phyloP scores from a whole-genome alignment of 2,888 invertebrate species.

The Cremastinae sp. region DNA sequence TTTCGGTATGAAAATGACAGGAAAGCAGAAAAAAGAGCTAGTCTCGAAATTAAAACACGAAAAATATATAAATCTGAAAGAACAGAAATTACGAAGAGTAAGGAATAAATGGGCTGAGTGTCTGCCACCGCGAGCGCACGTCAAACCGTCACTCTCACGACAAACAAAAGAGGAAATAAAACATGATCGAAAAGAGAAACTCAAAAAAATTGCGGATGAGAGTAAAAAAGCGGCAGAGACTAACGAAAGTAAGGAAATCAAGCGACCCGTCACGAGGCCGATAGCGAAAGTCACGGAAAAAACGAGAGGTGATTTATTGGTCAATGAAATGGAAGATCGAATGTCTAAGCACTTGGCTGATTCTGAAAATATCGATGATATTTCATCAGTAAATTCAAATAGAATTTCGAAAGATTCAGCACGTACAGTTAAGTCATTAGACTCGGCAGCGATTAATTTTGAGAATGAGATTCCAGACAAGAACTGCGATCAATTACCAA shows the following conservation, averaged over 20 bases:
- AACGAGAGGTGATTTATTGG: conserved; percentile 83
- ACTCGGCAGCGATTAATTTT: background rate
- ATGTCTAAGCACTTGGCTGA: conserved; percentile 11
- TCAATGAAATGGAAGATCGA: conserved; percentile 56
- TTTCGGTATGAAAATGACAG: conserved; percentile 34
- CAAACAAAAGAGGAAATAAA: conserved; percentile 70
- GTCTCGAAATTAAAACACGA: conserved; percentile 46
- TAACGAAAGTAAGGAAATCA: conserved; percentile 55
- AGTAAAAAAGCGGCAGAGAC: conserved; percentile 74
- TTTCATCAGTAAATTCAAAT: background rate
- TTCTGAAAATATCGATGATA: background rate
- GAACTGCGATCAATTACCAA: background rate
- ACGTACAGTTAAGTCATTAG: background rate
- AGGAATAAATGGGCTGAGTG: conserved; percentile 63
- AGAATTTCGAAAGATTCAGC: background rate
- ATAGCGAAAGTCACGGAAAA: conserved; percentile 81
- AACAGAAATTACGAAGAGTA: conserved; percentile 59
- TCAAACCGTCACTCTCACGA: conserved; percentile 8
- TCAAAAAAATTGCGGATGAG: conserved; percentile 81
- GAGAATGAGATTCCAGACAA: background rate
- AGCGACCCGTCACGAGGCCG: conserved; percentile 65
- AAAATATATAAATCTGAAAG: conserved; percentile 51
- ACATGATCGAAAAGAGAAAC: conserved; percentile 81
- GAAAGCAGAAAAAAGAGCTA: conserved; percentile 51
- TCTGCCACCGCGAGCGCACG: conserved; percentile 51